Percentiles rank a stretch among this genome's conserved stretches.
phyloP scores from a whole-genome alignment of 2,888 invertebrate genomes.

The Glyphotaelius pellucidus region DNA sequence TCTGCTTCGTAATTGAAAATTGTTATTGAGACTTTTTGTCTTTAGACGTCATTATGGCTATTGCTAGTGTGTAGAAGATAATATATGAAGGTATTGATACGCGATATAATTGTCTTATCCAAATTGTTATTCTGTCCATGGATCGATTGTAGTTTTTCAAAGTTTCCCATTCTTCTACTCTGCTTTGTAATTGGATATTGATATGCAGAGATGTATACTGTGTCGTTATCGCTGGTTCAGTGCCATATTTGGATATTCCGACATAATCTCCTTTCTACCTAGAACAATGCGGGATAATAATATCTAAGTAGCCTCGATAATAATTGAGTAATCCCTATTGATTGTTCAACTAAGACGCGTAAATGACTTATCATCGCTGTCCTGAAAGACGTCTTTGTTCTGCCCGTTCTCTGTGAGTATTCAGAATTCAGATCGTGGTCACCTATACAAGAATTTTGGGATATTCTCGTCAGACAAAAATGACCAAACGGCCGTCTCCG shows the following conservation, averaged over 20 bases:
- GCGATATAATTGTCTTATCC: no score
- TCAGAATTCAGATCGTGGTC: background rate
- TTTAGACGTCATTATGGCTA: no score
- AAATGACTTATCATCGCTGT: background rate
- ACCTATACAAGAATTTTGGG: background rate
- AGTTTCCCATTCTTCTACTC: no score
- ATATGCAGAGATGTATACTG: background rate
- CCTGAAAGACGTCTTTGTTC: background rate
- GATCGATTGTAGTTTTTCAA: no score
- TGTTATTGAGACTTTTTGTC: no score
- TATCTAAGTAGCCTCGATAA: background rate
- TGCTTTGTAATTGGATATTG: background rate
- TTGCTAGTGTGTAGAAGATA: no score
- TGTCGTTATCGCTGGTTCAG: background rate
- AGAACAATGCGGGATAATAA: no score
- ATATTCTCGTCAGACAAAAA: slow-evolving; percentile 5
- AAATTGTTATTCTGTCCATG: no score
- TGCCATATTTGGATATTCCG: background rate
- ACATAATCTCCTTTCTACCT: no score
- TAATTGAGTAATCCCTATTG: background rate
- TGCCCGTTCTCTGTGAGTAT: background rate
- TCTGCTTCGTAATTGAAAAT: background rate
- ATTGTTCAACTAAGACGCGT: background rate
- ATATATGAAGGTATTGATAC: no score
- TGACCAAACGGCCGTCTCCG: background rate